Conservation (phyloP, 2,888 invertebrate genomes). For the Cephus nigrinus region DNA sequence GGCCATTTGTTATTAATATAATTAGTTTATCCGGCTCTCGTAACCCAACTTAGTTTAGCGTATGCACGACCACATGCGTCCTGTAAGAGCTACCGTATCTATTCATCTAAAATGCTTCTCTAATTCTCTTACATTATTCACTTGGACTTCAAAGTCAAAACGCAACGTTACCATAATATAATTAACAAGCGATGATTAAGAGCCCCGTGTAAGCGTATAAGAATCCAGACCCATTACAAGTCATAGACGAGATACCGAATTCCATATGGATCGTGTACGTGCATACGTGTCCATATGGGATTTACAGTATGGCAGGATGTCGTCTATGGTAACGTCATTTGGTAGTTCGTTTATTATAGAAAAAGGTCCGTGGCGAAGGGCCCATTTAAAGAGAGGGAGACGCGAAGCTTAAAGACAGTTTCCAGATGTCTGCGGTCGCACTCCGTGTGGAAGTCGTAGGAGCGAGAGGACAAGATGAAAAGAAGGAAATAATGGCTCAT, state of each 20-base stretch:
- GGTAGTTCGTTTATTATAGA: slow-evolving; percentile 23
- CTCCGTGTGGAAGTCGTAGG: background rate
- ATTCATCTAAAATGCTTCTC: background rate
- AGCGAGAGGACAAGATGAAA: background rate
- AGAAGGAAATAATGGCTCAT: background rate
- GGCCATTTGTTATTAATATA: slow-evolving; percentile 3
- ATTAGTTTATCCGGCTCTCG: background rate
- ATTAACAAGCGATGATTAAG: background rate
- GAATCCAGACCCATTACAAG: background rate
- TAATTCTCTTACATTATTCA: background rate
- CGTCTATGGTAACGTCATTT: background rate
- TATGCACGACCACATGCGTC: background rate
- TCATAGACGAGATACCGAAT: background rate
- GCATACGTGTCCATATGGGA: background rate
- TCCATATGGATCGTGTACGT: background rate
- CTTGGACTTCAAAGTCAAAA: background rate
- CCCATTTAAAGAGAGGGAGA: background rate
- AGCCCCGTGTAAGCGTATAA: background rate
- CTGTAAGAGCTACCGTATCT: background rate
- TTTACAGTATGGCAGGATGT: background rate
- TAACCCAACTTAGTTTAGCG: background rate
- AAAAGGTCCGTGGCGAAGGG: background rate
- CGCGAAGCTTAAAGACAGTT: background rate
- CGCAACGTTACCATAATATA: background rate
- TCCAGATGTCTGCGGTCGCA: background rate